Base-by-base conservation (phyloP, 2,888 invertebrate species). In the Apamea sordens region DNA sequence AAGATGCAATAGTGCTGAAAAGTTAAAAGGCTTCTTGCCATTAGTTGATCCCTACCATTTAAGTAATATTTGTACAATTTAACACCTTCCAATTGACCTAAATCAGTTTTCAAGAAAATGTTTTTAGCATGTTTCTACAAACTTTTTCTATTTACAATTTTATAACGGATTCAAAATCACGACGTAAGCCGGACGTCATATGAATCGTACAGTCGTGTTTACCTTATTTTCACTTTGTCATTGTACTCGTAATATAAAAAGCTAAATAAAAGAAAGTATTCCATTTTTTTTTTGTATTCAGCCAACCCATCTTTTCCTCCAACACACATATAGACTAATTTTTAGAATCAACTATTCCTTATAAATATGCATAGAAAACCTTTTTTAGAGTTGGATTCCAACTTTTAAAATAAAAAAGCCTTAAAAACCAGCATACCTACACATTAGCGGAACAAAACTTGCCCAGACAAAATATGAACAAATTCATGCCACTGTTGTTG, bases 401-500 rank as follows among this genome's bases (percentile, higher is more conserved):
- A 61, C 0, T 64, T 21, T 41, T 7, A 78, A 78, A 74, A 87
- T 76, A 65, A 63, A 36, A 36, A 13, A 56, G 36, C 24, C 5
- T 3, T 50, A 63, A 72, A 76, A 74, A 32, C 21, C 13, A 32
- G 7, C 41, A 36, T 44, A n/a, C n/a, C n/a, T n/a, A 32, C 32
- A 47, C 18, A 64, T 41, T 53, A 28, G 24, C 24, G 21, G 5
- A n/a, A 76, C 44, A 56, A 15, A 68, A 64, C 56, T 7, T 61
- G 21, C 2, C 28, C 1, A 28, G 0, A 53, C 21, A 65, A 88
- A 67, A 69, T 71, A 92, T 93, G 93, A n/a, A n/a, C n/a, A n/a
- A n/a, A n/a, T n/a, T n/a, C n/a, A n/a, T n/a, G n/a, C n/a, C n/a
- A n/a, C n/a, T n/a, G n/a, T n/a, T n/a, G n/a, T n/a, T n/a, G n/a